Conservation (phyloP, 2,113 vertebrate species). For the Columba livia region DNA sequence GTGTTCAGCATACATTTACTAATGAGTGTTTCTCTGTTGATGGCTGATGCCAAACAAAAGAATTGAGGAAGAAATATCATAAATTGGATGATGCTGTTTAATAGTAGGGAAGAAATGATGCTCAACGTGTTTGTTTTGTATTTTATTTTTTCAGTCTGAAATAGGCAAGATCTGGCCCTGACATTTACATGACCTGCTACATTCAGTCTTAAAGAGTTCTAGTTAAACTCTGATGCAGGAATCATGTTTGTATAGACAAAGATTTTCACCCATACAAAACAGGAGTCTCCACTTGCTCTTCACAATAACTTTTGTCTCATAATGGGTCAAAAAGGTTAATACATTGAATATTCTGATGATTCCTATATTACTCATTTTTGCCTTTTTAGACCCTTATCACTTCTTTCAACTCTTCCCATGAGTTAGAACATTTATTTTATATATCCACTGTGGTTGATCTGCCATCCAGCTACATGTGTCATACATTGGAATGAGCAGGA, state of each 20-base stretch:
- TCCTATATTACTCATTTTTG: background rate
- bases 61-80: background rate
- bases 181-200: background rate
- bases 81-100: constrained; percentile 6
- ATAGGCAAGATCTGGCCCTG: background rate
- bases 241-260: background rate
- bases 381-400: background rate
- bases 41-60: constrained; percentile 19
- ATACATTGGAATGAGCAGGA: background rate
- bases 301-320: background rate
- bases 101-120: background rate
- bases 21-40: constrained; percentile 24
- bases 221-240: background rate
- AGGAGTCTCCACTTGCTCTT: background rate
- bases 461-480: background rate
- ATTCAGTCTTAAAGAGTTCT: background rate
- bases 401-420: background rate
- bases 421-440: background rate
- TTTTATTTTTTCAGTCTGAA: background rate
- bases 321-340: background rate
- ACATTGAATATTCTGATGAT: background rate
- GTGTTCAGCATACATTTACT: constrained; percentile 2
- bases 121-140: background rate
- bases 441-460: background rate
- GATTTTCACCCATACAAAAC: background rate